These are phyloP conservation scores for Drymodes brunneopygia DNA, from an alignment of 2,113 vertebrate species.

Conservation along the genomic window DNA sequence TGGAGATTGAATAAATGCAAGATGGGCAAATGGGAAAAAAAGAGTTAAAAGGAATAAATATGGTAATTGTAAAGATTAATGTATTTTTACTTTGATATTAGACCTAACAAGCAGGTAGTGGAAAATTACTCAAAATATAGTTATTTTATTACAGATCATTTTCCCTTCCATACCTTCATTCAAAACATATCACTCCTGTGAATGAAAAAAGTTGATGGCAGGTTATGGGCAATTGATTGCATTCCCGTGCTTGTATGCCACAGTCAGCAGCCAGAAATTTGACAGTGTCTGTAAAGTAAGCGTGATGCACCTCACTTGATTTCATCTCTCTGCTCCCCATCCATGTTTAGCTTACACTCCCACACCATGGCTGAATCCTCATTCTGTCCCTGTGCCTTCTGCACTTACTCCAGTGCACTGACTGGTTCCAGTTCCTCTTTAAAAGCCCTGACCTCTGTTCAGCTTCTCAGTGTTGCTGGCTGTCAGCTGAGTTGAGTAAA, in stretches of 20 bases:
- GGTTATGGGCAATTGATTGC: neutral
- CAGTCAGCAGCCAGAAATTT: neutral
- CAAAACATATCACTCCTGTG: constrained; percentile 4
- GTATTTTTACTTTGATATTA: constrained; percentile 32
- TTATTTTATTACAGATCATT: constrained; percentile 10
- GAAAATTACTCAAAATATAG: constrained; percentile 16
- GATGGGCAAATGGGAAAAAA: constrained; percentile 12
- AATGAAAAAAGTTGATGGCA: neutral
- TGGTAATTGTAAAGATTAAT: constrained; percentile 38
- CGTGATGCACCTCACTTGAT: neutral
- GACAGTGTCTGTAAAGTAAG: neutral
- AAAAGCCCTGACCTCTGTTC: neutral
- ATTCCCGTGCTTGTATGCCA: neutral
- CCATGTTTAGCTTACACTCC: no score
- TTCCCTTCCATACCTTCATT: neutral
- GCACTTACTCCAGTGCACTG: neutral
- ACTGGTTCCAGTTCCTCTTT: neutral
- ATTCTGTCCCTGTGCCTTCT: neutral
- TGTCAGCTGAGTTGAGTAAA: constrained; percentile 23
- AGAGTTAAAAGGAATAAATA: constrained; percentile 45
- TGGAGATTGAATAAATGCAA: constrained; percentile 26
- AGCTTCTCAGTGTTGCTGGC: neutral
- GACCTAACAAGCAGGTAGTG: neutral
- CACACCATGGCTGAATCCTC: neutral
- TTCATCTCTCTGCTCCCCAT: no score